phyloP scores from a whole-genome alignment of 2,797 vertebrate genomes.

The Tiaroga cobitis region DNA sequence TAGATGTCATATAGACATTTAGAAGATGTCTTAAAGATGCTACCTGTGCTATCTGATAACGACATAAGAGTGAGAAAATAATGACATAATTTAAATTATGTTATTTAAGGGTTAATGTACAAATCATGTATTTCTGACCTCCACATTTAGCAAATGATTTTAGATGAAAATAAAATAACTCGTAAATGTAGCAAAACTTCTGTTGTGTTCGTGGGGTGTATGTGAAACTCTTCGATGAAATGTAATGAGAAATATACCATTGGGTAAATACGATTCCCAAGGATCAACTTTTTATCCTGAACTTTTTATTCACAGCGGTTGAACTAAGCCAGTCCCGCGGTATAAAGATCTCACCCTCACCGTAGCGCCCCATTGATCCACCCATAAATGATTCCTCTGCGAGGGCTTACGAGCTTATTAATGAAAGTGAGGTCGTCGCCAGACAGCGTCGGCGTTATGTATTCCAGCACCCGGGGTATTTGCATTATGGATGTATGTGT shows the following conservation, averaged over 20 bases:
- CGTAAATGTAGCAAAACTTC: background rate
- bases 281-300: conserved; percentile 68
- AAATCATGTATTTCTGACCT: background rate
- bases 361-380: conserved; percentile 63
- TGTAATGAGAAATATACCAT: background rate
- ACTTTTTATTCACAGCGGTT: conserved; percentile 59
- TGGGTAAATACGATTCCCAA: conserved; percentile 4
- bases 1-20: background rate
- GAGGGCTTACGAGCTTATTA: conserved; percentile 71
- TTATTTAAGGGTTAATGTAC: background rate
- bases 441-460: conserved; percentile 44
- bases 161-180: background rate
- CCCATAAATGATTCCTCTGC: conserved; percentile 70
- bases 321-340: conserved; percentile 68
- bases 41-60: background rate
- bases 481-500: conserved; percentile 54
- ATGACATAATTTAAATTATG: background rate
- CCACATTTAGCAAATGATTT: background rate
- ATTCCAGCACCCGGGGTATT: conserved; percentile 25
- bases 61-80: background rate
- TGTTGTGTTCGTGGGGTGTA: background rate
- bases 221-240: conserved; percentile 23
- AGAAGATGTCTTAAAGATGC: background rate
- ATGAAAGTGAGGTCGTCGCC: conserved; percentile 53
- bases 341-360: conserved; percentile 54